Conservation (phyloP, 1,140 invertebrate species). For the Drosophila mauritiana region DNA sequence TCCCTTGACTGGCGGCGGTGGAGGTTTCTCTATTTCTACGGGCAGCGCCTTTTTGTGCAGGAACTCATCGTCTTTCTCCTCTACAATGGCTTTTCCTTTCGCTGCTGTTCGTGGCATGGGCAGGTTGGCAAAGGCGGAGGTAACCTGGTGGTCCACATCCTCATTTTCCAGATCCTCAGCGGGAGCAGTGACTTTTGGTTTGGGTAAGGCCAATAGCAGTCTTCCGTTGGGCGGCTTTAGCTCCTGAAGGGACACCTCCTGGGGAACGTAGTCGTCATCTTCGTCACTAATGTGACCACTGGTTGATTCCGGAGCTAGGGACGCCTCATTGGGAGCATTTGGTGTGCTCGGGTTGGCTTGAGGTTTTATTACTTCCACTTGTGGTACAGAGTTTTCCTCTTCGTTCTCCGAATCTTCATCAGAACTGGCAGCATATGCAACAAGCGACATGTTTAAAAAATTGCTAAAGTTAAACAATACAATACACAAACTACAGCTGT, state of each 20-base stretch:
- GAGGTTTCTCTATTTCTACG: constrained; percentile 53
- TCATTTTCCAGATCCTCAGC: constrained; percentile 5
- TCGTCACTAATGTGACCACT: constrained; percentile 78
- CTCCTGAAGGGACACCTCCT: constrained; percentile 60
- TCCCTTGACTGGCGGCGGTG: constrained; percentile 57
- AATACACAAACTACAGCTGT: constrained; percentile 18
- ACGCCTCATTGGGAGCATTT: neutral
- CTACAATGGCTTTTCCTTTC: constrained; percentile 40
- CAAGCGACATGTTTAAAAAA: constrained; percentile 69
- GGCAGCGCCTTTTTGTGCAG: constrained; percentile 86
- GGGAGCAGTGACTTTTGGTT: constrained; percentile 54
- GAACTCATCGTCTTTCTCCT: constrained; percentile 87
- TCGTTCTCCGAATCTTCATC: constrained; percentile 70
- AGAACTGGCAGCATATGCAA: constrained; percentile 80
- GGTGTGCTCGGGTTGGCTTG: constrained; percentile 2
- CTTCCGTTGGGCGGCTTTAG: constrained; percentile 16
- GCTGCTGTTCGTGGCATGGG: constrained; percentile 54
- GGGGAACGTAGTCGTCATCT: constrained; percentile 70
- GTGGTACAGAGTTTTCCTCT: constrained; percentile 21
- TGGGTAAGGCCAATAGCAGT: constrained; percentile 48
- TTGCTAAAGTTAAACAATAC: constrained; percentile 7
- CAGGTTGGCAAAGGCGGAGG: constrained; percentile 63
- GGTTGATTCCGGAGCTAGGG: neutral
- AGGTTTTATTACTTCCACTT: constrained; percentile 40
- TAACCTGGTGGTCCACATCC: constrained; percentile 40